phyloP scores from a whole-genome alignment of 1,140 invertebrate species.

The Drosophila lacertosa region DNA sequence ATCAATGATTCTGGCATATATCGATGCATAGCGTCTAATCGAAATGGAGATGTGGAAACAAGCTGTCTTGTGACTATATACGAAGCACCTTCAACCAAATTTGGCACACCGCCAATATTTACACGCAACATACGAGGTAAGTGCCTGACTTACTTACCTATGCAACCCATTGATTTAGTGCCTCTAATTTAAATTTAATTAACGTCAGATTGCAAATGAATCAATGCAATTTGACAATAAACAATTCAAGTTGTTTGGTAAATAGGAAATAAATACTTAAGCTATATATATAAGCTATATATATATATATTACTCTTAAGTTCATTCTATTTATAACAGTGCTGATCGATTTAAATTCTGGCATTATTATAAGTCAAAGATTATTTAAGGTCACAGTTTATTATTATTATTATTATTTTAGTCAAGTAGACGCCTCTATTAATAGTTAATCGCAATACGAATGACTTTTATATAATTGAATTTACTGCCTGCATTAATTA shows the following conservation, averaged over 20 bases:
- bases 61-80: constrained; percentile 83
- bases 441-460: constrained; percentile 46
- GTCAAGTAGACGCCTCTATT: constrained; percentile 46
- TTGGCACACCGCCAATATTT: constrained; percentile 83
- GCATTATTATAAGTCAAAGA: constrained; percentile 43
- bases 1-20: constrained; percentile 79
- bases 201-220: constrained; percentile 48
- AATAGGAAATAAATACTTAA: constrained; percentile 34
- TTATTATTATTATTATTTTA: constrained; percentile 47
- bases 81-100: constrained; percentile 81
- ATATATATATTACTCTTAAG: neutral
- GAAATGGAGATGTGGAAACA: constrained; percentile 83
- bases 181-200: constrained; percentile 58
- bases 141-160: constrained; percentile 49
- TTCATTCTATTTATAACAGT: neutral
- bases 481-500: constrained; percentile 60
- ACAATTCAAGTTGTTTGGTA: constrained; percentile 16
- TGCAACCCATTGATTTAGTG: constrained; percentile 52
- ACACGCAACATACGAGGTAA: constrained; percentile 84
- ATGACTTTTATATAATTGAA: constrained; percentile 69
- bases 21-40: constrained; percentile 78
- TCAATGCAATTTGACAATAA: constrained; percentile 33
- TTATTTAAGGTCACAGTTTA: constrained; percentile 33
- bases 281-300: neutral
- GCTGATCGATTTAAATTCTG: constrained; percentile 42